Percentiles rank a stretch among this genome's conserved stretches.
phyloP scores from a whole-genome alignment of 2,113 vertebrate species.

The Leptocoma aspasia region DNA sequence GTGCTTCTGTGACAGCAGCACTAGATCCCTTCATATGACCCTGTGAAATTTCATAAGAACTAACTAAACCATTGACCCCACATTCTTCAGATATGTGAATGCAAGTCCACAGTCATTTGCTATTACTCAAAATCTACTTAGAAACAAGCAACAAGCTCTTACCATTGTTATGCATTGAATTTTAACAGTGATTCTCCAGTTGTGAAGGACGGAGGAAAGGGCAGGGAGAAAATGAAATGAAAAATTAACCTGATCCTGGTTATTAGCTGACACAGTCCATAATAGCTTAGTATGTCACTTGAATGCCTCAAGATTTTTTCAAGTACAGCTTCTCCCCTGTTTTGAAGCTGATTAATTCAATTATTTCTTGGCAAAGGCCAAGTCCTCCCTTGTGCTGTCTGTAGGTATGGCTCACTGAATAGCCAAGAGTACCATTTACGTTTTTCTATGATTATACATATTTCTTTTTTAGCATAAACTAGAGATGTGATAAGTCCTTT shows the following conservation, averaged over 20 bases:
- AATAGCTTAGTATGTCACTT: neutral
- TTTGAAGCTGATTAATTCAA: neutral
- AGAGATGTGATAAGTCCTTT: neutral
- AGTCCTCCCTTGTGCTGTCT: neutral
- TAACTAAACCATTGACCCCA: neutral
- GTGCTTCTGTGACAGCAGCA: neutral
- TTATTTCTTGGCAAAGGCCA: neutral
- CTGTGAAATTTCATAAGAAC: neutral
- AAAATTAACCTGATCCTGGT: neutral
- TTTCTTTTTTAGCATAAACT: neutral
- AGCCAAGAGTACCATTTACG: neutral
- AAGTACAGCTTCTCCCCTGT: neutral
- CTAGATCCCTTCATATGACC: neutral
- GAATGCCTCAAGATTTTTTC: neutral
- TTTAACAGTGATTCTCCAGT: neutral
- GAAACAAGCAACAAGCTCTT: neutral
- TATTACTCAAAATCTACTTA: neutral
- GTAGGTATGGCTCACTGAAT: neutral
- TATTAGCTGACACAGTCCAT: neutral
- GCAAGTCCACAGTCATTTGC: neutral
- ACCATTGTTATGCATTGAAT: neutral
- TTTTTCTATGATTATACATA: neutral
- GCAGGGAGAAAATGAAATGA: neutral
- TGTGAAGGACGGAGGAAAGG: neutral
- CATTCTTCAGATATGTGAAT: neutral